A percentile compares a stretch with the other conserved stretches of the same genome.
These are phyloP conservation scores for Hylyphantes graminicola DNA, from an alignment of 1,140 invertebrate genomes.

Conservation along the genomic window DNA sequence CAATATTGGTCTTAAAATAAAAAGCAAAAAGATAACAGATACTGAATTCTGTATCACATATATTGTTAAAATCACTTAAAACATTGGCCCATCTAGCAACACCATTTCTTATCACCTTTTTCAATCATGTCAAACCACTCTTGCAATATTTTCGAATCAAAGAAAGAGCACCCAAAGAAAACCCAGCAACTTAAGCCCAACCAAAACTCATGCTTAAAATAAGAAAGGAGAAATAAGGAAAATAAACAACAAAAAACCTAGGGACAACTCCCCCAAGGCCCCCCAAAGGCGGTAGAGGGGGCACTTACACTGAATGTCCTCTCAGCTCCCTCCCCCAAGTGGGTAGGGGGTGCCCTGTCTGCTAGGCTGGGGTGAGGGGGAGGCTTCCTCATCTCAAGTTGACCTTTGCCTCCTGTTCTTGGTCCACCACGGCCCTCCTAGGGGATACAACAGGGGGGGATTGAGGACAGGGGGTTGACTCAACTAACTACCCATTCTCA, in stretches of 20 bases:
- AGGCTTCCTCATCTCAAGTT: conserved; percentile 49
- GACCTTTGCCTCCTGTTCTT: conserved; percentile 52
- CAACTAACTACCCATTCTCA: no score
- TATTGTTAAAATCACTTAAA: no score
- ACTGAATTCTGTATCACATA: no score
- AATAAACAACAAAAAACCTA: no score
- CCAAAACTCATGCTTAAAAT: neutral
- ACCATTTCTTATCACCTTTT: no score
- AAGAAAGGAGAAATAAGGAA: neutral
- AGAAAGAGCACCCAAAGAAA: neutral
- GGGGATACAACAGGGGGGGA: conserved; percentile 36
- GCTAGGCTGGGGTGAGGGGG: conserved; percentile 46
- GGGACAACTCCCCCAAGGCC: no score
- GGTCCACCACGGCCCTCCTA: conserved; percentile 51
- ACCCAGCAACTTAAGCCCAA: neutral
- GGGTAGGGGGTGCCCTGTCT: conserved; percentile 45
- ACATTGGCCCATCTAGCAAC: no score
- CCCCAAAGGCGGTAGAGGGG: neutral
- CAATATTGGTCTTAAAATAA: no score
- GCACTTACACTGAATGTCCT: conserved; percentile 57
- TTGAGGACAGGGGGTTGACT: no score
- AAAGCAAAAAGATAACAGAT: no score
- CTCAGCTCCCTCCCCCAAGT: conserved; percentile 54
- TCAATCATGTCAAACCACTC: no score
- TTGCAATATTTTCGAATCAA: no score